phyloP scores from a whole-genome alignment of 2,888 invertebrate species.

The Linyphia triangularis region DNA sequence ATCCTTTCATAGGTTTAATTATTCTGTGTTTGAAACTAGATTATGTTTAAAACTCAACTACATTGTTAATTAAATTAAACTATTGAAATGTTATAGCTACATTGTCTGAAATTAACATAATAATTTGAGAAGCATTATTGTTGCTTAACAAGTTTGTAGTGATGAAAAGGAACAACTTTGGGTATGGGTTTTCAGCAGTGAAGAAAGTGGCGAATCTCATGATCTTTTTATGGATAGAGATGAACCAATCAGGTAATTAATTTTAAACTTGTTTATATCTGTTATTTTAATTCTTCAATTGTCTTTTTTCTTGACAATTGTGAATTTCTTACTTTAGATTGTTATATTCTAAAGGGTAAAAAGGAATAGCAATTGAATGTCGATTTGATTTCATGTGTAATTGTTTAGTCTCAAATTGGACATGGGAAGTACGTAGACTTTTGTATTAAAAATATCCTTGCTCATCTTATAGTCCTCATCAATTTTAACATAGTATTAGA shows the following conservation, averaged over 20 bases:
- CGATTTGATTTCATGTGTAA: too few relatives aligned
- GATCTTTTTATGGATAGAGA: slow-evolving; percentile 93
- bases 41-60: not conserved
- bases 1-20: slow-evolving; percentile 78
- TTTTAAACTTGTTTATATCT: not conserved
- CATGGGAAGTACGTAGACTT: too few relatives aligned
- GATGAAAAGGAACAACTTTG: slow-evolving; percentile 85
- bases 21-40: too few relatives aligned
- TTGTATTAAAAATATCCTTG: too few relatives aligned
- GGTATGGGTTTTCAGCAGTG: slow-evolving; percentile 96
- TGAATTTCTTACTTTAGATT: too few relatives aligned
- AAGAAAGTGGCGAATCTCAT: slow-evolving; percentile 89
- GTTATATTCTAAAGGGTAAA: too few relatives aligned
- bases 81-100: not conserved
- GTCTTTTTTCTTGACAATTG: too few relatives aligned
- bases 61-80: not conserved
- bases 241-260: slow-evolving; percentile 83
- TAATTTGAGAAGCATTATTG: not conserved
- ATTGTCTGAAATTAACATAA: not conserved
- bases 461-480: too few relatives aligned
- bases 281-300: not conserved
- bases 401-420: too few relatives aligned
- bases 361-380: too few relatives aligned
- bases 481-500: too few relatives aligned
- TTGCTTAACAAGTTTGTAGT: slow-evolving; percentile 76